Evolutionary conservation across 1,140 invertebrate genomes (phyloP), one percentile per base, ranked within the genome.

Genomic region (Dendroctonus ponderosae): DNA sequence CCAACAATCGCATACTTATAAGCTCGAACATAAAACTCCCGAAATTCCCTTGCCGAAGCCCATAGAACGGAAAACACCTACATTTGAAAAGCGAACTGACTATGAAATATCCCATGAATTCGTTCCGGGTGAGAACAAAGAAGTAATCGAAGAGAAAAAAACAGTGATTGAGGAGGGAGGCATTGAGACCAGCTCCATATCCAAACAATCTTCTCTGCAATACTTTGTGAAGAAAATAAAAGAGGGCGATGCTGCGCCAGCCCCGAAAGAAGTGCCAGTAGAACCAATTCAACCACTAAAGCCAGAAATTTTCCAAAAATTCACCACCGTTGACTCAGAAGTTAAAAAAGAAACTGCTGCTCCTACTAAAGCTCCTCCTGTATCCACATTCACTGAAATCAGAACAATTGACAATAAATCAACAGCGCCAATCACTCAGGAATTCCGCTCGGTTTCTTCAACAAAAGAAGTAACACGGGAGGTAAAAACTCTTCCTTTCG

Each of bases 161-260:
- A 62, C 59, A 61, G 62, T 73, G 7, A 64, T 62, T 14, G 68
- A 73, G 65, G 77, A 75, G 61, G 68, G 58, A 12, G 78, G 78
- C 41, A 77, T 77, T 68, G 70, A 74, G 76, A 79, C 75, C 65
- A 74, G 71, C 68, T 80, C 74, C 52, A 79, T 79, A 46, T 76
- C 74, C 7, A 80, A 80, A 67, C 75, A 80, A 73, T 77, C 75
- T 62, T 78, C 78, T 38, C 62, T 79, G 7, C 74, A 79, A 61
- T 79, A 74, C 60, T 79, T 79, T 64, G 77, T 77, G 2, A 76
- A 78, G 53, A 79, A 79, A 67, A 76, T 79, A 49, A 77, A 79
- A 68, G 72, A 72, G 68, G 70, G 62, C 38, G 76, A 78, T 39
- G 14, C 68, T 41, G 53, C 42, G 12, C 51, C 39, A 40, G 62